These are phyloP conservation scores for Mycteria americana DNA, from an alignment of 2,797 vertebrate genomes.

Conservation along the genomic window DNA sequence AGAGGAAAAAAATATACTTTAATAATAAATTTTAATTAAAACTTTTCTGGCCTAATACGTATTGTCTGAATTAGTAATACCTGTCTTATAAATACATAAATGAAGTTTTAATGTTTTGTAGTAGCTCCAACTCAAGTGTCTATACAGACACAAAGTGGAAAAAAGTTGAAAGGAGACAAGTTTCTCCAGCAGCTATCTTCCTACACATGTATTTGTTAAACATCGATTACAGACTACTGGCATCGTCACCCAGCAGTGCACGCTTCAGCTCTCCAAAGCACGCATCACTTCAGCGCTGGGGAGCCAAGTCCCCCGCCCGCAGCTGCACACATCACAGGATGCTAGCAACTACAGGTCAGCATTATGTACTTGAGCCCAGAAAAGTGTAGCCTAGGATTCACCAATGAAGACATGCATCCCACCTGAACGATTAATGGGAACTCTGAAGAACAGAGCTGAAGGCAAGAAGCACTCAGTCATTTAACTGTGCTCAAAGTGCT, in stretches of 20 bases:
- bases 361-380: neutral
- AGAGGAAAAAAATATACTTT: neutral
- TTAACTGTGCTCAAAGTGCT: neutral
- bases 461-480: neutral
- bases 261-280: neutral
- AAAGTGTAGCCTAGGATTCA: neutral
- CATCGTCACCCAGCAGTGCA: too few relatives aligned
- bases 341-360: neutral
- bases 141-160: neutral
- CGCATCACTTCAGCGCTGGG: neutral
- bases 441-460: neutral
- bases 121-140: neutral
- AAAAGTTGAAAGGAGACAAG: neutral
- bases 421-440: accelerated
- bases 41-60: neutral
- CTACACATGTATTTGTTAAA: neutral
- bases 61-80: neutral
- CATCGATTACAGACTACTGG: too few relatives aligned
- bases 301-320: neutral
- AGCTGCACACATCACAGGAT: neutral
- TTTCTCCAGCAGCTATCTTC: neutral
- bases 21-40: neutral
- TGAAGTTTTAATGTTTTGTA: neutral
- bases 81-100: neutral
- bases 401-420: neutral